These are phyloP conservation scores for Gymnothorax reevesii DNA, from an alignment of 2,797 vertebrate genomes.

Conservation along the genomic window DNA sequence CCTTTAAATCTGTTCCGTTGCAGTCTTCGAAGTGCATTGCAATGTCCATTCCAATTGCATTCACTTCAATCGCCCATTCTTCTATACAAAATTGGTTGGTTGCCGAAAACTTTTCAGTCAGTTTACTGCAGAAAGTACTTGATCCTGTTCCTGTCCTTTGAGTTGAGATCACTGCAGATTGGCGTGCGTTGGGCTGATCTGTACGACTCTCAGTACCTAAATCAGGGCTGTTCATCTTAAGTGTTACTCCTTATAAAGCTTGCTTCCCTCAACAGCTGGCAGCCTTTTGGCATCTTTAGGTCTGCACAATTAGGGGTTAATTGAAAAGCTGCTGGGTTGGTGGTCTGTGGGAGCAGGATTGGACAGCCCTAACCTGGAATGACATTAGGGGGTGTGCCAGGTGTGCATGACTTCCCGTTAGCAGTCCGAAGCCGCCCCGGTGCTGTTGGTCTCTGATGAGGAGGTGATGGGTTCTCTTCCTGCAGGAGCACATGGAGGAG, in stretches of 20 bases:
- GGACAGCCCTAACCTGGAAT: no score
- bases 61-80: neutral
- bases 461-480: neutral
- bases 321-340: no score
- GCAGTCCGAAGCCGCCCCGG: neutral
- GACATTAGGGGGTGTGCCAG: neutral
- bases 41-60: neutral
- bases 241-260: no score
- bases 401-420: neutral
- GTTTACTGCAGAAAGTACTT: neutral
- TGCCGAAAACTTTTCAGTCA: neutral
- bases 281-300: no score
- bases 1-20: neutral
- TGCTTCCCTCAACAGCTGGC: no score
- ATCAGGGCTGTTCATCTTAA: no score
- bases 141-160: neutral
- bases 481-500: conserved; percentile 95
- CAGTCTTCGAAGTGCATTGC: neutral
- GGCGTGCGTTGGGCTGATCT: neutral
- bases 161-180: neutral
- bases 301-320: no score
- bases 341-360: no score
- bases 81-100: neutral
- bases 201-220: no score
- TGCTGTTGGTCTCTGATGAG: neutral